Percentiles rank a stretch among this genome's conserved stretches.
Evolutionary conservation across 1,140 invertebrate species (phyloP).

Genomic region (Drosophila nigrodunni): DNA sequence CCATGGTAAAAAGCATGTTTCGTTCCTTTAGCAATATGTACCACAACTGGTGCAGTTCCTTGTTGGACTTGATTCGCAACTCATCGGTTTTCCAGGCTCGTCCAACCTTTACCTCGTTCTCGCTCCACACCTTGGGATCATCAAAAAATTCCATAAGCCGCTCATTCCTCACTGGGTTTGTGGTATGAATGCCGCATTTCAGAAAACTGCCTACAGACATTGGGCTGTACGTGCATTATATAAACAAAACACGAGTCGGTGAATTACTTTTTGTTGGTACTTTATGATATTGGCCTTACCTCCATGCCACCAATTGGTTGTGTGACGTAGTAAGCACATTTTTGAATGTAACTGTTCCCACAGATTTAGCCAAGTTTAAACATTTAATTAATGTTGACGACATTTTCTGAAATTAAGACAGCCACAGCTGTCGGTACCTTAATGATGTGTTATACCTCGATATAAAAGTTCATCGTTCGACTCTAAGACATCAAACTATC

Average conservation of each 20-base stretch:
- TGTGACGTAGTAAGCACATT: constrained; percentile 34
- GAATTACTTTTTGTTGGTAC: not conserved
- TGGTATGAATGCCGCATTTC: constrained; percentile 58
- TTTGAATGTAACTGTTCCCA: constrained; percentile 41
- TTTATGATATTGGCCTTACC: constrained; percentile 17
- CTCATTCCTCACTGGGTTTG: constrained; percentile 34
- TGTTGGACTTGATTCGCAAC: constrained; percentile 96
- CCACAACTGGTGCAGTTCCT: constrained; percentile 99
- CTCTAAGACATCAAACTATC: not conserved
- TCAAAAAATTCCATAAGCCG: constrained; percentile 97
- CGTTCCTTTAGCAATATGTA: constrained; percentile 97
- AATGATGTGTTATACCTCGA: constrained; percentile 11
- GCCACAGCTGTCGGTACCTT: constrained; percentile 22
- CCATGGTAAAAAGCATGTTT: constrained; percentile 99
- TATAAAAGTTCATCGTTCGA: not conserved
- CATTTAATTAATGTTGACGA: constrained; percentile 70
- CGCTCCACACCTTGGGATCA: constrained; percentile 93
- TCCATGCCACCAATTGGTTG: constrained; percentile 41
- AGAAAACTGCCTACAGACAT: constrained; percentile 26
- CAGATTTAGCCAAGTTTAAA: constrained; percentile 64
- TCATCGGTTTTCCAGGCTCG: constrained; percentile 96
- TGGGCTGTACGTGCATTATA: constrained; percentile 58
- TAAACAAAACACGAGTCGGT: constrained; percentile 47
- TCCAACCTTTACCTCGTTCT: constrained; percentile 91
- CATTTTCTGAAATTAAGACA: constrained; percentile 48